Percentiles rank a stretch among this genome's conserved stretches.
These are phyloP conservation scores for Sminthurides aquaticus DNA, from an alignment of 2,888 invertebrate genomes.

Conservation along the genomic window DNA sequence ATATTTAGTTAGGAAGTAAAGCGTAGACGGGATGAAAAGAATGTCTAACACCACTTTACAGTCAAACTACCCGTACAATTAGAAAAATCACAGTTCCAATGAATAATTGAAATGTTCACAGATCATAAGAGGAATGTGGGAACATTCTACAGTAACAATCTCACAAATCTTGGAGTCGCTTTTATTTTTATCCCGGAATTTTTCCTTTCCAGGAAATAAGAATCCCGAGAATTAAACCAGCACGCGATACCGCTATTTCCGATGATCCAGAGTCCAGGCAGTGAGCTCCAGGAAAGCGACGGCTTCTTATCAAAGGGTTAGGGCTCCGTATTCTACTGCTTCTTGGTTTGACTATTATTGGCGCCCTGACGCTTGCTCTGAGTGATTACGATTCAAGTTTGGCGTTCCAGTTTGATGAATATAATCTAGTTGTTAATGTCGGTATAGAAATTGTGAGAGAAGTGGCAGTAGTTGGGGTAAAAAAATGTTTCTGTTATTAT, in stretches of 20 bases:
- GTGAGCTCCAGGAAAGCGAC: neutral
- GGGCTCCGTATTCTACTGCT: neutral
- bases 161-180: neutral
- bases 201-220: no score
- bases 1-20: no score
- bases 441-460: slow-evolving; percentile 59
- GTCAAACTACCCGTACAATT: no score
- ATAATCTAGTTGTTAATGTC: slow-evolving; percentile 30
- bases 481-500: slow-evolving; percentile 78
- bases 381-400: slow-evolving; percentile 58
- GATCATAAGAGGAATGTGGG: no score
- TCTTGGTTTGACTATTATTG: slow-evolving; percentile 66
- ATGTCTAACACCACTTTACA: no score
- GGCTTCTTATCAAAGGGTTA: neutral
- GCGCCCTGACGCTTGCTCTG: slow-evolving; percentile 79
- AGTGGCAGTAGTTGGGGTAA: slow-evolving; percentile 76
- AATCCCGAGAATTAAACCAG: no score
- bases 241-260: no score
- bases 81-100: no score
- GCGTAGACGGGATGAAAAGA: no score
- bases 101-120: no score
- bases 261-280: neutral
- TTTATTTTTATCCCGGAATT: neutral
- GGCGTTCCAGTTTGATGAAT: slow-evolving; percentile 38
- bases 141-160: no score